Conservation (phyloP, 2,113 vertebrate genomes). For the Tursiops truncatus region DNA sequence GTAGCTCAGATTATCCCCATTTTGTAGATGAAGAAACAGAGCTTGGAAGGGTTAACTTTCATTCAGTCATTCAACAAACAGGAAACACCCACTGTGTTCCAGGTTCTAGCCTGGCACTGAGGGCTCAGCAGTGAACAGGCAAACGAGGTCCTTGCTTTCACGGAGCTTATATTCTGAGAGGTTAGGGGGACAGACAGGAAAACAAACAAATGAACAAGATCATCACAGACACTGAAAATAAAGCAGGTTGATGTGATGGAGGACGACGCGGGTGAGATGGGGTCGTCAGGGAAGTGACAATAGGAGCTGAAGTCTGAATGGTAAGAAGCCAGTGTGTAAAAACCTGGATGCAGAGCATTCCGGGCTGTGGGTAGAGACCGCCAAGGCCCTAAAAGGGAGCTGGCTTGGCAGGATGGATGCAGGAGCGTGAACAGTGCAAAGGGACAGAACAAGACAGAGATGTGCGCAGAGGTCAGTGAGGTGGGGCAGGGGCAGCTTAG, state of each 20-base stretch:
- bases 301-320: background rate
- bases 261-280: background rate
- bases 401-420: background rate
- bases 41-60: background rate
- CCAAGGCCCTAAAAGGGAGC: background rate
- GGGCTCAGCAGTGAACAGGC: background rate
- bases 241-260: background rate
- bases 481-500: background rate
- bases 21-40: background rate
- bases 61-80: background rate
- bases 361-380: background rate
- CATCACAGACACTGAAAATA: background rate
- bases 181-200: background rate
- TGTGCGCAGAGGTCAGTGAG: background rate
- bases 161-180: background rate
- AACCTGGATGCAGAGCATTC: background rate
- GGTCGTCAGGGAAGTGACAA: background rate
- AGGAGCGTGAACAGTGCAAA: background rate
- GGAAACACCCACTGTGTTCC: background rate
- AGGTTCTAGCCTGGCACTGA: background rate
- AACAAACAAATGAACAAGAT: background rate
- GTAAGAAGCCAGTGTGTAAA: background rate
- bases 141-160: background rate
- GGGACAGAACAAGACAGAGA: background rate
- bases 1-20: background rate